A percentile compares a stretch with the other conserved stretches of the same genome.
Evolutionary conservation across 1,140 invertebrate genomes (phyloP).

Genomic region (Drosophila lowei): DNA sequence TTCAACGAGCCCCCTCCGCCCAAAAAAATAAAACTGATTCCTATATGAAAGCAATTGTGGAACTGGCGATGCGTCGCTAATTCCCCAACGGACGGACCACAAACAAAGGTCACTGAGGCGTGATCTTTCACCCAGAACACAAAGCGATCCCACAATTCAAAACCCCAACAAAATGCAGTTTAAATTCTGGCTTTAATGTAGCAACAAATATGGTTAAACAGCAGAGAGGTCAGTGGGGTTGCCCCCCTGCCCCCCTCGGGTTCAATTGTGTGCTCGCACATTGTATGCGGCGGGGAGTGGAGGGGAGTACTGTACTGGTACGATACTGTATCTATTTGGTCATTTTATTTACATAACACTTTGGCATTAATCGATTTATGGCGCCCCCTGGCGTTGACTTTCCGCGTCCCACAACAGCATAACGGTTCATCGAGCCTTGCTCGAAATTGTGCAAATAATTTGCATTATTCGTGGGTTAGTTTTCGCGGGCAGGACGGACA

Average conservation of each 20-base stretch:
- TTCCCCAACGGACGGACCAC: constrained; percentile 23
- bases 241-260: no score
- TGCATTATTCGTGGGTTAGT: constrained; percentile 38
- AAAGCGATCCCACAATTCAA: constrained; percentile 11
- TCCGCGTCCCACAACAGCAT: constrained; percentile 21
- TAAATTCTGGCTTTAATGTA: constrained; percentile 36
- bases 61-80: constrained; percentile 29
- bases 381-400: constrained; percentile 59
- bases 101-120: constrained; percentile 47
- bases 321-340: constrained; percentile 17
- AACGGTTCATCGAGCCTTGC: constrained; percentile 40
- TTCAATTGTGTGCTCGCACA: no score
- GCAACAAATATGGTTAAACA: constrained; percentile 27
- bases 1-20: background rate
- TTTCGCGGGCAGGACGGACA: constrained; percentile 5
- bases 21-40: constrained; percentile 3
- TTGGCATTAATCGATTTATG: constrained; percentile 72
- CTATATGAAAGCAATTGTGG: constrained; percentile 32
- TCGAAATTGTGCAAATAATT: constrained; percentile 57
- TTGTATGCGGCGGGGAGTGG: no score
- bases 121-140: constrained; percentile 10
- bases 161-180: constrained; percentile 11
- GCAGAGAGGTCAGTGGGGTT: background rate
- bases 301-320: background rate
- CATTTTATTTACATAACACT: constrained; percentile 68